Evolutionary conservation across 2,113 vertebrate genomes (phyloP), one percentile per base, ranked within the genome.

Genomic region (Sturnira hondurensis): DNA sequence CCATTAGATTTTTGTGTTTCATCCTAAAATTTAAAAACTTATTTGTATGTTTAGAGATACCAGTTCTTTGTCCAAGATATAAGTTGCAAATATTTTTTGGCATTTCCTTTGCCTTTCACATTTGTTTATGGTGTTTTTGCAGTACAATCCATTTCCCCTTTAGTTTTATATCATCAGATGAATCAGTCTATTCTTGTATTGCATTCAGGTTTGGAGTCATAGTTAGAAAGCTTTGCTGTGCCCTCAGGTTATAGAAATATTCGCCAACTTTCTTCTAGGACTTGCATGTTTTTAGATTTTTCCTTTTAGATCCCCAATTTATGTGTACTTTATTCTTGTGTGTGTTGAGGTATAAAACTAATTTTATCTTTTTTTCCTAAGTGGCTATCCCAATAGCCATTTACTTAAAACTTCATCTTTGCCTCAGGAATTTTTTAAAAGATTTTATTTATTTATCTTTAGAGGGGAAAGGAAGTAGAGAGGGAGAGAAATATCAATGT

Each of bases 91-190:
- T 92, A 80, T 89, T 85, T 91, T 94, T 52, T 87, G 33, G 6
- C 45, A 26, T 88, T 41, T 93, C 22, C 94, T 89, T 71, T 71
- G 20, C 33, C 6, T 83, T 95, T 83, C 71, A 68, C 7, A 10
- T 84, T 74, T 93, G 71, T 78, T 45, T 93, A 68, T 85, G 41
- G 7, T 56, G 26, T 52, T 76, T 67, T 88, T 56, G 2, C 31
- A 17, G 1, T 65, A 7, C n/a, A 50, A 1, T 1, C 61, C 68
- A 74, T 78, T 77, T 3, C 41, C n/a, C 24, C 7, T 89, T 67
- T 71, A n/a, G 83, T 96, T 94, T 91, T 78, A 68, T 91, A 7
- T 91, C 73, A 80, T 38, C 76, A 84, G 83, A 84, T 78, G 17
- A 93, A 26, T 88, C 17, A 45, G 11, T 50, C 33, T 87, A 83